phyloP scores from a whole-genome alignment of 2,888 invertebrate genomes.

The Balanococcus diminutus region DNA sequence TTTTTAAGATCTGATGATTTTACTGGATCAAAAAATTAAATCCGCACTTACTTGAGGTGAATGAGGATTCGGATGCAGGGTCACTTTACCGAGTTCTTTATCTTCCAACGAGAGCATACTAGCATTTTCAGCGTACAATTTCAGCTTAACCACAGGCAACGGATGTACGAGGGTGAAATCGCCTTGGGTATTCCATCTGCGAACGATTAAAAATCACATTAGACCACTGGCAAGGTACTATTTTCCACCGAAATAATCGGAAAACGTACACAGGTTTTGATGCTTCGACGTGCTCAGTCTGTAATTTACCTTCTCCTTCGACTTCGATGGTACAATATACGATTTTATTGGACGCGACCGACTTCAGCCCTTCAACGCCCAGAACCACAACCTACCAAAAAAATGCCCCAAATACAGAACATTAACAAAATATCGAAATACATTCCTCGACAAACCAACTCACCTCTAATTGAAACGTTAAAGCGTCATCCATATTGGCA shows the following conservation, averaged over 20 bases:
- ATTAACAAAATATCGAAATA: background rate
- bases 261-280: slow-evolving; percentile 52
- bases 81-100: slow-evolving; percentile 53
- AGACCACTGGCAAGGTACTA: background rate
- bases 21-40: too few species aligned
- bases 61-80: slow-evolving; percentile 48
- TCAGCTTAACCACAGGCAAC: slow-evolving; percentile 48
- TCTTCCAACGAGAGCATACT: slow-evolving; percentile 51
- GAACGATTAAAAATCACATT: background rate
- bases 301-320: slow-evolving; percentile 53
- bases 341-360: slow-evolving; percentile 36
- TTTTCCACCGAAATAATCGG: background rate
- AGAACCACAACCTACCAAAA: slow-evolving; percentile 52
- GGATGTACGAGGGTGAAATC: slow-evolving; percentile 51
- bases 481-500: slow-evolving; percentile 44
- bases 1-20: too few species aligned
- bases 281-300: slow-evolving; percentile 53
- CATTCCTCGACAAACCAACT: background rate
- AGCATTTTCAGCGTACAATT: slow-evolving; percentile 51
- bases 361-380: slow-evolving; percentile 49
- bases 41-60: slow-evolving; percentile 28
- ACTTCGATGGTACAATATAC: slow-evolving; percentile 53
- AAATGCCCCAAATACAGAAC: background rate
- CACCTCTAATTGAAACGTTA: slow-evolving; percentile 51
- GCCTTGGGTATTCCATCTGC: slow-evolving; percentile 53